Evolutionary conservation across 2,888 invertebrate genomes (phyloP).

Genomic region (Cryptocephalus moraei): DNA sequence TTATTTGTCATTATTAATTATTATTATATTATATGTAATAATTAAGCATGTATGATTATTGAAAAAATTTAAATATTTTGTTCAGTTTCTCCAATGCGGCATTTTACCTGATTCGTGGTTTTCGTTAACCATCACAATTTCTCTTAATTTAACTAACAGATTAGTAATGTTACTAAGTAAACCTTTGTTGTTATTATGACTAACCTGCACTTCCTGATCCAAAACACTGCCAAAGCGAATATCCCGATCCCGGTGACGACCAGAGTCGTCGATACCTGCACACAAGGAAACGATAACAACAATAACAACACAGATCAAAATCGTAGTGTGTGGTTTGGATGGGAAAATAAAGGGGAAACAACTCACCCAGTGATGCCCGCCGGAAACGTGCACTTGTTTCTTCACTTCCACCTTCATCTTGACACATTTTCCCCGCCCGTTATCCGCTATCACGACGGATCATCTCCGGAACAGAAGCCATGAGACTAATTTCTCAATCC

Average conservation of each 20-base stretch:
- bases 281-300: constrained; percentile 4
- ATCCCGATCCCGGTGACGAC: constrained; percentile 37
- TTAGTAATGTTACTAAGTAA: no score
- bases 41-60: no score
- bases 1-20: no score
- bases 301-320: background rate
- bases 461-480: background rate
- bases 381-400: constrained; percentile 14
- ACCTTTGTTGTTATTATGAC: constrained; percentile 8
- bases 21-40: no score
- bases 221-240: constrained; percentile 38
- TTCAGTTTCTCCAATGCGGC: no score
- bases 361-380: constrained; percentile 23
- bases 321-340: background rate
- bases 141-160: no score
- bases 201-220: constrained; percentile 42
- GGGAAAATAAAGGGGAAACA: background rate
- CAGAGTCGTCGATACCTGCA: constrained; percentile 34
- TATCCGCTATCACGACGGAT: background rate
- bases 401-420: constrained; percentile 22
- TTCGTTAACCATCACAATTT: no score
- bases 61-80: no score
- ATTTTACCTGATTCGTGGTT: no score
- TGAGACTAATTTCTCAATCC: constrained; percentile 1
- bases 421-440: constrained; percentile 16